These are phyloP conservation scores for Sebastiscus albofasciatus DNA, from an alignment of 2,797 vertebrate genomes.

Conservation along the genomic window DNA sequence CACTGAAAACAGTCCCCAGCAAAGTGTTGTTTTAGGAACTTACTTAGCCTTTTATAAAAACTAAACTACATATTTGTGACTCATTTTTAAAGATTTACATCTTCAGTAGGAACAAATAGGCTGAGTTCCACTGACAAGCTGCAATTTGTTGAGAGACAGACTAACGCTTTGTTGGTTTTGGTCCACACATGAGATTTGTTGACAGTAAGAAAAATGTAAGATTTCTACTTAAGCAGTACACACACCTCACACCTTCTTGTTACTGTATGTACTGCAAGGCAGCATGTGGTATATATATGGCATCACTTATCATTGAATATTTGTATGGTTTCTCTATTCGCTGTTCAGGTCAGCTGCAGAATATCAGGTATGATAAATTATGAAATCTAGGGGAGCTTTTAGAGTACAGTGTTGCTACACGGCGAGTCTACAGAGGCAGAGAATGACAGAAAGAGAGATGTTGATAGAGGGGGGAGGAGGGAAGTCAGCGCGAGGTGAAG, in stretches of 20 bases:
- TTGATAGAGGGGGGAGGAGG: constrained; percentile 20
- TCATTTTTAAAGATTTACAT: background rate
- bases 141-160: background rate
- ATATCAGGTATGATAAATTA: constrained; percentile 39
- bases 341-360: constrained; percentile 21
- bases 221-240: background rate
- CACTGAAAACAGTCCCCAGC: background rate
- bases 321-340: constrained; percentile 12
- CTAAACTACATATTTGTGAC: background rate
- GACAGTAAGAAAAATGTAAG: background rate
- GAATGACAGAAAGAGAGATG: constrained; percentile 47
- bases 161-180: background rate
- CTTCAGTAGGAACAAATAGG: background rate
- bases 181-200: background rate
- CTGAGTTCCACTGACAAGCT: background rate
- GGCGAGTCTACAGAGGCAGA: constrained; percentile 10
- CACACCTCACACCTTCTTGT: background rate
- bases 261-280: background rate
- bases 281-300: constrained; percentile 21
- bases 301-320: constrained; percentile 48
- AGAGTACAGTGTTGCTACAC: constrained; percentile 12
- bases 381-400: constrained; percentile 43
- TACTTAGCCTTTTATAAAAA: background rate
- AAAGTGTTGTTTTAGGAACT: background rate
- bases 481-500: constrained; percentile 34